Evolutionary conservation across 64 coral and sea anemone species (phyloP).

Genomic region (Actinia equina): DNA sequence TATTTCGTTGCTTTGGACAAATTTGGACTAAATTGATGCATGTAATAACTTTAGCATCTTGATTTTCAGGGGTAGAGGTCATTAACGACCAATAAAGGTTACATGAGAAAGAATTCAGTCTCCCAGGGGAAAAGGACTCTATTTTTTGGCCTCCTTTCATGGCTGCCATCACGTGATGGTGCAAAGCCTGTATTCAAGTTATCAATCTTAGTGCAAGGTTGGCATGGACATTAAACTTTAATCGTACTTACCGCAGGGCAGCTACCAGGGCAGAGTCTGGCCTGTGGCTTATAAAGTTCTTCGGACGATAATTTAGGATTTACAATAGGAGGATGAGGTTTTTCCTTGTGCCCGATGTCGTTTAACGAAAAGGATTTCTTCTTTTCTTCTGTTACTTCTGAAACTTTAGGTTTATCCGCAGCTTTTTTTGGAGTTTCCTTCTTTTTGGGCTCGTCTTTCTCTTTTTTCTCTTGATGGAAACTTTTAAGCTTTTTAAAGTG

Average conservation of each 20-base stretch:
- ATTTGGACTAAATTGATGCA: too few species aligned
- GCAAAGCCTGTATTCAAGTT: too few species aligned
- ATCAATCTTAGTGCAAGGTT: too few species aligned
- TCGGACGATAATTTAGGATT: conserved; percentile 6
- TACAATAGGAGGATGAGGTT: conserved; percentile 11
- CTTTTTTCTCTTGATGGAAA: conserved; percentile 44
- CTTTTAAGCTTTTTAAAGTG: conserved; percentile 56
- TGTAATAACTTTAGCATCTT: too few species aligned
- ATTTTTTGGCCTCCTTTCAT: too few species aligned
- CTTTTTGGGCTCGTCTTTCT: conserved; percentile 36
- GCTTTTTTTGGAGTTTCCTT: conserved; percentile 16
- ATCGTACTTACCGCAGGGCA: conserved; percentile 59
- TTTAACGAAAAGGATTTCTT: neutral
- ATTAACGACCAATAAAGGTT: too few species aligned
- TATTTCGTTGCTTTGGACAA: too few species aligned
- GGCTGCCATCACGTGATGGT: too few species aligned
- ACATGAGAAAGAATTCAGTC: too few species aligned
- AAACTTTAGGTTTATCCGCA: neutral
- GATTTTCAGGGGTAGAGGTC: too few species aligned
- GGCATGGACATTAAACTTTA: neutral
- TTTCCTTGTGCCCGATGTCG: neutral
- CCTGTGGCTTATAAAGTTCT: conserved; percentile 59
- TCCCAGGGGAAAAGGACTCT: too few species aligned
- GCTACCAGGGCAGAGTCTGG: conserved; percentile 41
- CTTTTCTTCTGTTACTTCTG: neutral